A percentile compares a stretch with the other conserved stretches of the same genome.
These are phyloP conservation scores for Lampris incognitus DNA, from an alignment of 2,113 vertebrate genomes.

Conservation along the genomic window DNA sequence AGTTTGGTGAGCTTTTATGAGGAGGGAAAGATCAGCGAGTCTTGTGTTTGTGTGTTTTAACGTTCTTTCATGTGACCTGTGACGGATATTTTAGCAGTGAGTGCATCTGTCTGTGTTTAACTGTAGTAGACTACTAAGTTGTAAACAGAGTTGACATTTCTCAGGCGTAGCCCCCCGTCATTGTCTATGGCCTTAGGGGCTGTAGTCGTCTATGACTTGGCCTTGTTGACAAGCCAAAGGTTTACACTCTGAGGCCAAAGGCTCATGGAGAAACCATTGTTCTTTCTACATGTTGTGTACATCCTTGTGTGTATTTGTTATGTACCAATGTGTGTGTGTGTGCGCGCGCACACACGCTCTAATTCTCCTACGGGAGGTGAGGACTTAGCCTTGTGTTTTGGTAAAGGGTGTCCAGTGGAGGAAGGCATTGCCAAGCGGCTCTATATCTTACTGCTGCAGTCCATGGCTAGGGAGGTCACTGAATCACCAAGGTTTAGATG, in stretches of 20 bases:
- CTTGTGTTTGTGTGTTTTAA: neutral
- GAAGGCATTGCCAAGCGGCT: slow-evolving; percentile 38
- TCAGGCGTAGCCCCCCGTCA: slow-evolving; percentile 10
- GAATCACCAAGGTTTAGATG: slow-evolving; percentile 27
- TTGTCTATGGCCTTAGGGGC: neutral
- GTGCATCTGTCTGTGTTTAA: slow-evolving; percentile 11
- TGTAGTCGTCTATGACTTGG: neutral
- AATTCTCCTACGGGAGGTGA: slow-evolving; percentile 40
- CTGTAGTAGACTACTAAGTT: neutral
- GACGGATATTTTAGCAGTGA: too few species aligned
- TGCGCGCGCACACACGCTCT: slow-evolving; percentile 9
- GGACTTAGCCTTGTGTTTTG: slow-evolving; percentile 45
- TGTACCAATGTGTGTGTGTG: neutral
- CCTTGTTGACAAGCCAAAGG: too few species aligned
- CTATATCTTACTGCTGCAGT: slow-evolving; percentile 57
- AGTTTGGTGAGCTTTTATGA: too few species aligned
- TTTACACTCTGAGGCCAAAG: neutral
- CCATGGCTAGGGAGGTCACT: slow-evolving; percentile 51
- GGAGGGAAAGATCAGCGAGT: neutral
- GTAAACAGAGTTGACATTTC: slow-evolving; percentile 8
- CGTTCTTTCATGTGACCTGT: too few species aligned
- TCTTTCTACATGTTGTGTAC: slow-evolving; percentile 23
- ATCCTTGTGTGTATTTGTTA: slow-evolving; percentile 15
- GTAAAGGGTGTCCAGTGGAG: slow-evolving; percentile 39
- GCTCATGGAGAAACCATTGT: slow-evolving; percentile 41